phyloP scores from a whole-genome alignment of 2,888 invertebrate genomes.

The Rhagonycha fulva region DNA sequence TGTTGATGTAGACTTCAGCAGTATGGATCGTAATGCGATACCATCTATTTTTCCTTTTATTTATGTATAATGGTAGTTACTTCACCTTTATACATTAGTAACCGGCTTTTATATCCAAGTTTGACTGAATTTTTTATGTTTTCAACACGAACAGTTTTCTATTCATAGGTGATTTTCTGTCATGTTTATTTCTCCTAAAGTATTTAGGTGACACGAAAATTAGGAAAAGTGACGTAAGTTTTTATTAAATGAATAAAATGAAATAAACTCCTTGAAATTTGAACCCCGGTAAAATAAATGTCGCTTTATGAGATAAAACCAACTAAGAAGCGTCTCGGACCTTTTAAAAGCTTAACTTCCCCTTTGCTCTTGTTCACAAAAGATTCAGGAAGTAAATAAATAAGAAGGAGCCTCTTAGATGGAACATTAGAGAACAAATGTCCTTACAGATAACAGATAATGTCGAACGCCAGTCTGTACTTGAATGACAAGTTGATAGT shows the following conservation, averaged over 20 bases:
- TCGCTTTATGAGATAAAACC: not conserved
- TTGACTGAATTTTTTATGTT: not conserved
- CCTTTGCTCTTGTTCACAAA: slow-evolving; percentile 14
- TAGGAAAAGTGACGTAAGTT: not conserved
- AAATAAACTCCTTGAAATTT: not conserved
- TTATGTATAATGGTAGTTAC: slow-evolving; percentile 29
- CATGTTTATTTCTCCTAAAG: no score
- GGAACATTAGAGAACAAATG: slow-evolving; percentile 38
- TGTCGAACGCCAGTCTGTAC: slow-evolving; percentile 21
- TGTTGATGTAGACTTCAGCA: slow-evolving; percentile 29
- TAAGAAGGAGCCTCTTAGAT: slow-evolving; percentile 29
- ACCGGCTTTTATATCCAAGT: not conserved
- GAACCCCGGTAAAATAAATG: not conserved
- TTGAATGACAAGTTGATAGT: slow-evolving; percentile 26
- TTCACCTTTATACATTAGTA: not conserved
- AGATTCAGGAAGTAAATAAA: slow-evolving; percentile 31
- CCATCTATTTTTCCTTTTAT: slow-evolving; percentile 35
- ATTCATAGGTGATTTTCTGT: not conserved
- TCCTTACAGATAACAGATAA: slow-evolving; percentile 34
- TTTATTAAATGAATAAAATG: not conserved
- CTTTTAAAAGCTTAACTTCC: slow-evolving; percentile 23
- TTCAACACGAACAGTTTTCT: not conserved
- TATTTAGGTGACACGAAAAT: not conserved
- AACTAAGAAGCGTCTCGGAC: slow-evolving; percentile 6
- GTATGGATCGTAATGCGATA: slow-evolving; percentile 36